A percentile compares a stretch with the other conserved stretches of the same genome.
Conservation (phyloP, 2,113 vertebrate species). For the Mungos mungo region DNA sequence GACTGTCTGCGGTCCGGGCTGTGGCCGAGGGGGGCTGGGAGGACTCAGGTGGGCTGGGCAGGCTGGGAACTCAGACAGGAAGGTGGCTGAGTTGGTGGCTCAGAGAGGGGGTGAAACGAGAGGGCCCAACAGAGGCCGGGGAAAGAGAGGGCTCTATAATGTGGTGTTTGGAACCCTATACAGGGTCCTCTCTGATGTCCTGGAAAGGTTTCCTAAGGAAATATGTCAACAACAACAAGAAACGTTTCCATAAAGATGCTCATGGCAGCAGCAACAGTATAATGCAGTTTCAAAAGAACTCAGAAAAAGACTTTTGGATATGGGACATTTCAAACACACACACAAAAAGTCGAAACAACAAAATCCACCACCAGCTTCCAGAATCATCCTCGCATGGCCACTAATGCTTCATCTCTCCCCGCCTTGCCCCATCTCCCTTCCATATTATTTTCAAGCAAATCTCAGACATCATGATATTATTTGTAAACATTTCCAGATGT, state of each 20-base stretch:
- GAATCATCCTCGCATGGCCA: not conserved
- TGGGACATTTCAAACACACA: not conserved
- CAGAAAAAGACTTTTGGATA: not conserved
- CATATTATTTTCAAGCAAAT: not conserved
- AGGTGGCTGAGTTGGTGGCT: not conserved
- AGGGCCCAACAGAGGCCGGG: not conserved
- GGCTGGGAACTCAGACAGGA: not conserved
- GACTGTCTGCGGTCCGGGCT: rapidly evolving
- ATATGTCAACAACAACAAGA: not conserved
- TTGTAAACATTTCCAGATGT: not conserved
- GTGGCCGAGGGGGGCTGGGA: rapidly evolving
- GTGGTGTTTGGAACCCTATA: rapidly evolving
- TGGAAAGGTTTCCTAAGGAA: not conserved
- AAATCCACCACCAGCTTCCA: not conserved
- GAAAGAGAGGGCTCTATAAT: no score
- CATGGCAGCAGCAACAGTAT: rapidly evolving
- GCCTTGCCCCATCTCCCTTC: no score
- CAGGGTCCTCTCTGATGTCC: rapidly evolving
- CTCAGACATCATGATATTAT: not conserved
- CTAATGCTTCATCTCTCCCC: not conserved
- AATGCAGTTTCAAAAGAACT: not conserved
- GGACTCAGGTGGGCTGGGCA: not conserved
- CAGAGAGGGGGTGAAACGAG: not conserved
- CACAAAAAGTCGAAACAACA: rapidly evolving
- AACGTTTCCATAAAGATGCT: not conserved